phyloP scores from a whole-genome alignment of 2,113 vertebrate species.

The Argyrosomus japonicus region DNA sequence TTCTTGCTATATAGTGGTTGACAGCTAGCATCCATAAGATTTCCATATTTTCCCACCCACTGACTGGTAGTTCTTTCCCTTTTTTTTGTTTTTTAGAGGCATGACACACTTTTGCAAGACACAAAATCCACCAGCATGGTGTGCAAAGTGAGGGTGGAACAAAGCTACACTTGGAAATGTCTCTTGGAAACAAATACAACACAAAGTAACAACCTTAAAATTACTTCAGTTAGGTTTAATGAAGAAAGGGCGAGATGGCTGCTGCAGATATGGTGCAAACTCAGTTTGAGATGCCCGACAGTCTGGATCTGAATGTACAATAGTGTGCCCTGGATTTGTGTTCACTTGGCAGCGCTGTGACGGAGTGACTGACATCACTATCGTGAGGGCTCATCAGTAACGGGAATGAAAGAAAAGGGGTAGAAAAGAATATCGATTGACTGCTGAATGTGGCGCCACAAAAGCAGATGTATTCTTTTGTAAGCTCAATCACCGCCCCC shows the following conservation, averaged over 20 bases:
- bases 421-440: no score
- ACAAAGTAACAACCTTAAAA: background rate
- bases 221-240: no score
- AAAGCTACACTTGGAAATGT: background rate
- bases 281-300: background rate
- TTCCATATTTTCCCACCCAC: conserved; percentile 51
- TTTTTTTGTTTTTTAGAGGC: background rate
- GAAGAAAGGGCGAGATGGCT: no score
- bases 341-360: background rate
- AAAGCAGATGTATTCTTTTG: background rate
- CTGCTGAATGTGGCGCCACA: background rate
- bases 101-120: conserved; percentile 44
- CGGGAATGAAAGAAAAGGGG: background rate
- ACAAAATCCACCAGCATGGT: background rate
- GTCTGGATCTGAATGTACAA: conserved; percentile 4
- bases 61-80: background rate
- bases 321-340: background rate
- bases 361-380: background rate
- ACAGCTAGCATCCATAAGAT: conserved; percentile 59
- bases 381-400: background rate
- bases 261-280: background rate
- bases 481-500: background rate
- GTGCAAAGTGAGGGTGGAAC: background rate
- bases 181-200: background rate
- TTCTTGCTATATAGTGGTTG: conserved; percentile 43